Evolutionary conservation across 2,113 vertebrate genomes (phyloP), one percentile per base, ranked within the genome.

Genomic region (Brienomyrus brachyistius): DNA sequence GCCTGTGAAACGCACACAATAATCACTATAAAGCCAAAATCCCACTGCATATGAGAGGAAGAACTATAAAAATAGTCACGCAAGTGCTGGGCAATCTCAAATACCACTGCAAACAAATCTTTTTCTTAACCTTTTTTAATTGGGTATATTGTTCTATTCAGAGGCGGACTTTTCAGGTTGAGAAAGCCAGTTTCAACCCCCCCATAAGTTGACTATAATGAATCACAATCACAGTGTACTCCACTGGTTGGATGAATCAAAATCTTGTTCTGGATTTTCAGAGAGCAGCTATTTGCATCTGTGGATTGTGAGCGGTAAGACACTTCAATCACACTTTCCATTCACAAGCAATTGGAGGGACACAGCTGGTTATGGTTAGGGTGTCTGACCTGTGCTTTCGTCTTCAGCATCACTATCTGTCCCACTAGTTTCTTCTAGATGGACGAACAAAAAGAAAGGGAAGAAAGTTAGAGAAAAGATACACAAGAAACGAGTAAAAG

Each of bases 371-470:
- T 52, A n/a, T 0, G 62, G 45, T 62, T 21, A 19, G 5, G 19
- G n/a, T 3, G 43, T 66, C 94, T 94, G 96, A 99, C 98, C 97
- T 97, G 97, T 97, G 89, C 93, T 94, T 93, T 95, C 94, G 94
- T 98, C 97, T 92, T 99, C 98, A 0, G 95, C 96, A 91, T 99
- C 98, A 40, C 98, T 99, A 93, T 99, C 98, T 23, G 98, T 98
- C 91, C 98, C 98, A 86, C 97, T 97, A 92, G 96, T 96, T 95
- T 99, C 98, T 92, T 98, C 98, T 98, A 80, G 91, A 80, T 91
- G 90, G 90, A 89, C 90, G 62, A 70, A 56, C 19, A 40, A 70
- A n/a, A 51, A 3, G 54, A 40, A 35, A 52, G 80, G 27, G 21
- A 45, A 59, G 80, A 9, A 50, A 40, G 45, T 59, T 21, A 19